Conservation (phyloP, 1,140 invertebrate genomes). For the Cydia strobilella region DNA sequence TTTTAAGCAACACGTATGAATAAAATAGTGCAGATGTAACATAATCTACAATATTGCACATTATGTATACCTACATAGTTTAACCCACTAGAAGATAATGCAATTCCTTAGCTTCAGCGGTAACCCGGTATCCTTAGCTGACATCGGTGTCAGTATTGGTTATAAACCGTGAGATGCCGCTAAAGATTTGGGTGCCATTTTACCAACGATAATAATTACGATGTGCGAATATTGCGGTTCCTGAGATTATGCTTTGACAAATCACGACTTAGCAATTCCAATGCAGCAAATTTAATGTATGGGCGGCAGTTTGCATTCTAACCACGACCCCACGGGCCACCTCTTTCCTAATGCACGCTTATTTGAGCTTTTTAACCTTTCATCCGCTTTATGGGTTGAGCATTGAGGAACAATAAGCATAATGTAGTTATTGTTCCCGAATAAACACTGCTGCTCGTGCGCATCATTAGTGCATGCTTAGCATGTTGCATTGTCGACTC, state of each 20-base stretch:
- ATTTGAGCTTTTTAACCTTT: constrained; percentile 80
- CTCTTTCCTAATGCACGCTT: constrained; percentile 80
- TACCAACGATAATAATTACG: constrained; percentile 77
- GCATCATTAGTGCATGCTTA: constrained; percentile 29
- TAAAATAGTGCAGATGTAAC: background rate
- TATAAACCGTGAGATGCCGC: constrained; percentile 63
- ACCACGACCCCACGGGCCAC: constrained; percentile 75
- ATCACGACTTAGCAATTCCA: constrained; percentile 79
- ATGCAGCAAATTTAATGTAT: constrained; percentile 79
- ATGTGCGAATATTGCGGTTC: constrained; percentile 79
- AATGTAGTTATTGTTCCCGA: constrained; percentile 62
- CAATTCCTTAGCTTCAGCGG: background rate
- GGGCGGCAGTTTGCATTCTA: constrained; percentile 79
- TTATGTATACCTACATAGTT: background rate
- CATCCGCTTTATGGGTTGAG: constrained; percentile 72
- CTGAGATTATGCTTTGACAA: constrained; percentile 80
- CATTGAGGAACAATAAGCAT: constrained; percentile 74
- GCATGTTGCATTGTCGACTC: background rate
- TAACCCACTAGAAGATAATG: background rate
- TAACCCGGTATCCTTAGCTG: constrained; percentile 18
- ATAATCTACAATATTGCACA: background rate
- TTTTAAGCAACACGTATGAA: no score
- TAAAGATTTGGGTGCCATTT: constrained; percentile 74
- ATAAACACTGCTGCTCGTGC: constrained; percentile 42
- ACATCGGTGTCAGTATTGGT: constrained; percentile 35